These are phyloP conservation scores for Drosophila miranda DNA, from an alignment of 1,140 invertebrate genomes.

Conservation along the genomic window DNA sequence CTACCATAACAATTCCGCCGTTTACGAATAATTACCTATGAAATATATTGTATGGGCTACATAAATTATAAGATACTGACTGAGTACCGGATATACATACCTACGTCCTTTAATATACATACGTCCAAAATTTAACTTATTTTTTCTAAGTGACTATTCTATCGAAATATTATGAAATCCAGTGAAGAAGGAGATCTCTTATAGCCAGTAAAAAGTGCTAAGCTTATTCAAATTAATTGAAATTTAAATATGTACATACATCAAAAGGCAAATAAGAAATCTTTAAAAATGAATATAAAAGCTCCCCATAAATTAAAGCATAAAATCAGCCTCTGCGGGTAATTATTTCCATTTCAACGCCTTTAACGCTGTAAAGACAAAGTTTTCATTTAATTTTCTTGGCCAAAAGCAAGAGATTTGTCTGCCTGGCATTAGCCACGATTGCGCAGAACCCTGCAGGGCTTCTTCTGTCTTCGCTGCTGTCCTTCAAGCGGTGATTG, in stretches of 20 bases:
- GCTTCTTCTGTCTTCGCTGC: not conserved
- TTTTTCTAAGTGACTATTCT: too few relatives aligned
- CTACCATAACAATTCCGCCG: too few relatives aligned
- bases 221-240: conserved; percentile 9
- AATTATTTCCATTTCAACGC: conserved; percentile 75
- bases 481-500: conserved; percentile 71
- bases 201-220: too few relatives aligned
- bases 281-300: not conserved
- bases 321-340: conserved; percentile 62
- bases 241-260: conserved; percentile 16
- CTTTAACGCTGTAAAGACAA: conserved; percentile 36
- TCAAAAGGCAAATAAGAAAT: conserved; percentile 14
- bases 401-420: conserved; percentile 46
- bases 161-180: too few relatives aligned
- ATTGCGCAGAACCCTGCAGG: conserved; percentile 47
- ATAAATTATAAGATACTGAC: too few relatives aligned
- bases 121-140: too few relatives aligned
- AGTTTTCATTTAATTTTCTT: conserved; percentile 46
- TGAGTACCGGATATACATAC: too few relatives aligned
- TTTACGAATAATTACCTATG: too few relatives aligned
- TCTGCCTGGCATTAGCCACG: conserved; percentile 25
- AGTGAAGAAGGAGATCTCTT: too few relatives aligned
- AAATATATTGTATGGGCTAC: too few relatives aligned
- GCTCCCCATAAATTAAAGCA: conserved; percentile 45
- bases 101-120: too few relatives aligned